Evolutionary conservation across 2,888 invertebrate species (phyloP), one percentile per base, ranked within the genome.

Genomic region (Habroteleia sp.): DNA sequence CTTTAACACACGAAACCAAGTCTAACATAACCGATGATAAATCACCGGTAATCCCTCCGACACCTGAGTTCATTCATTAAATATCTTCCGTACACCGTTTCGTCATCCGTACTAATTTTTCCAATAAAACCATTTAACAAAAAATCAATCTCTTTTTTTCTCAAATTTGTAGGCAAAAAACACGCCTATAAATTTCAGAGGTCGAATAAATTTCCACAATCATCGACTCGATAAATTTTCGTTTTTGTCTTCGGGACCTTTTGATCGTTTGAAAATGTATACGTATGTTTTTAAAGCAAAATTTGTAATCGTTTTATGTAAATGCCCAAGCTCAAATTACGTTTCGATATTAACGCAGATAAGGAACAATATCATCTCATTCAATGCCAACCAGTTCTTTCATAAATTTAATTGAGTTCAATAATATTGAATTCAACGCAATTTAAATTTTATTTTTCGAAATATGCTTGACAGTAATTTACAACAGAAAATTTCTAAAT

Each of bases 31-130:
- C 11, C 17, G 54, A 41, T 41, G 41, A 56, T 56, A 42, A 56
- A 56, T 56, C 56, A 42, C 29, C 14, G 13, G 27, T 31, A 33
- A 42, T 56, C 31, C 20, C 10, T 11, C 29, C 23, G 20, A 31
- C 17, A 33, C 42, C 31, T 29, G 17, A 31, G 10, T 44, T 58
- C 42, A 58, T 58, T 58, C 44, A 44, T 44, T 44, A 44, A 31
- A 58, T 10, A 14, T 29, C 29, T 14, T 56, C 41, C 20, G n/a
- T n/a, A 5, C 20, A 17, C 31, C 31, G 44, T 58, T 58, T 44
- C 58, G 16, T 58, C 44, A 35, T 33, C 10, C 20, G 35, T 11
- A 58, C 44, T 44, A 31, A 58, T 58, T 58, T 44, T 35, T 7
- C 10, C 42, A 44, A 42, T 44, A 33, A 44, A 58, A 20, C 20